A percentile compares a stretch with the other conserved stretches of the same genome.
Conservation (phyloP, 2,113 vertebrate species). For the Gyps fulvus region DNA sequence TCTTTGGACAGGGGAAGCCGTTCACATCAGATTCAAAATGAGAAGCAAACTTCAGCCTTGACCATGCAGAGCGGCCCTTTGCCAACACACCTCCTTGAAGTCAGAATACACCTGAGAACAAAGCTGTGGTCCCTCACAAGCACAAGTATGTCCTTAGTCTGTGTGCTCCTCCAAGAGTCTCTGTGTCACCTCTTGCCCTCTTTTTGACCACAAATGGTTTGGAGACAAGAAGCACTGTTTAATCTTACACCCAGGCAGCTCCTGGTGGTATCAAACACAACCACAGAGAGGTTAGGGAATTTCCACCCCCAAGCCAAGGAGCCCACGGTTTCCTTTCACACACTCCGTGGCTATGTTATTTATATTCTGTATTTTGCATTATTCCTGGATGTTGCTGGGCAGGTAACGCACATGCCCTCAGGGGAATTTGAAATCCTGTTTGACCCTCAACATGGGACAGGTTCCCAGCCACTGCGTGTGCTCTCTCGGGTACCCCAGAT, state of each 20-base stretch:
- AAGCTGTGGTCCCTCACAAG: background rate
- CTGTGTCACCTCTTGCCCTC: background rate
- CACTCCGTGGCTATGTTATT: rapidly evolving
- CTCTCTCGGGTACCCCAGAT: background rate
- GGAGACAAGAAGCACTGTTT: background rate
- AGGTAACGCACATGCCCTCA: rapidly evolving
- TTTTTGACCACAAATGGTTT: background rate
- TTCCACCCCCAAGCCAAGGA: background rate
- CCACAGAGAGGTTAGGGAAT: background rate
- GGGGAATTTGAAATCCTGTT: background rate
- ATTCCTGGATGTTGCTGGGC: background rate
- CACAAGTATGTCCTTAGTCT: background rate
- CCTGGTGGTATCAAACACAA: background rate
- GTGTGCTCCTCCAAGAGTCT: background rate
- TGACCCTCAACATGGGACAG: background rate
- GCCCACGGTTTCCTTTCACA: rapidly evolving
- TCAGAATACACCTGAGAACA: background rate
- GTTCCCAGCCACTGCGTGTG: background rate
- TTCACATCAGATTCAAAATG: background rate
- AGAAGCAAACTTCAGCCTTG: background rate
- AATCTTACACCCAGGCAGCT: background rate
- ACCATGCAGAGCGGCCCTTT: background rate
- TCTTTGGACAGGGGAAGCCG: background rate
- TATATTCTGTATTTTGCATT: background rate
- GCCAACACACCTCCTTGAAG: background rate